Percentiles rank a stretch among this genome's conserved stretches.
Evolutionary conservation across 2,888 invertebrate genomes (phyloP).

Genomic region (Mamestra brassicae): DNA sequence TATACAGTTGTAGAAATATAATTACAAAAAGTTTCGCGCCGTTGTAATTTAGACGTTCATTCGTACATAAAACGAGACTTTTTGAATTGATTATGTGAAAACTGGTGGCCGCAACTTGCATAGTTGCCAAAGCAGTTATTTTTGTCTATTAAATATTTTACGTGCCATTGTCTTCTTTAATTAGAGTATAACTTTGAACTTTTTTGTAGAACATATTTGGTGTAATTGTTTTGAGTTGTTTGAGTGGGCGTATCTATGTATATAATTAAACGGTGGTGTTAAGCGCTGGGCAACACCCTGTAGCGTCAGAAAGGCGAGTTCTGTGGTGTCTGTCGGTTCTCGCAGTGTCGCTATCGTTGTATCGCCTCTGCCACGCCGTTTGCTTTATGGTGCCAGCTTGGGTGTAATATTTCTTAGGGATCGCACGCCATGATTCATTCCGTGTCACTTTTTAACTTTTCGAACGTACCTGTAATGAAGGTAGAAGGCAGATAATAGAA

Average conservation of each 20-base stretch:
- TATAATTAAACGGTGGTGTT: conserved; percentile 50
- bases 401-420: conserved; percentile 90
- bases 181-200: conserved; percentile 46
- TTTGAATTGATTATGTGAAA: conserved; percentile 61
- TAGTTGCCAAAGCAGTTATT: conserved; percentile 62
- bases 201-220: conserved; percentile 28
- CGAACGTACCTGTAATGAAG: conserved; percentile 87
- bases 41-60: conserved; percentile 53
- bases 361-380: conserved; percentile 89
- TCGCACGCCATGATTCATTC: conserved; percentile 91
- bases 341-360: conserved; percentile 90
- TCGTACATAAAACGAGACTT: conserved; percentile 55
- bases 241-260: conserved; percentile 34
- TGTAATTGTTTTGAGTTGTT: conserved; percentile 38
- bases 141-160: conserved; percentile 61
- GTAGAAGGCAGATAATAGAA: conserved; percentile 84
- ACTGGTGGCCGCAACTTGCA: conserved; percentile 54
- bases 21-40: conserved; percentile 50
- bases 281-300: conserved; percentile 76
- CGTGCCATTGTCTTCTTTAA: conserved; percentile 59
- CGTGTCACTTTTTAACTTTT: conserved; percentile 88
- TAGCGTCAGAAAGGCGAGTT: conserved; percentile 83
- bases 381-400: conserved; percentile 90
- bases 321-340: conserved; percentile 88
- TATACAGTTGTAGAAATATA: conserved; percentile 51